These are phyloP conservation scores for Sylvia borin DNA, from an alignment of 2,797 vertebrate genomes.

Conservation along the genomic window DNA sequence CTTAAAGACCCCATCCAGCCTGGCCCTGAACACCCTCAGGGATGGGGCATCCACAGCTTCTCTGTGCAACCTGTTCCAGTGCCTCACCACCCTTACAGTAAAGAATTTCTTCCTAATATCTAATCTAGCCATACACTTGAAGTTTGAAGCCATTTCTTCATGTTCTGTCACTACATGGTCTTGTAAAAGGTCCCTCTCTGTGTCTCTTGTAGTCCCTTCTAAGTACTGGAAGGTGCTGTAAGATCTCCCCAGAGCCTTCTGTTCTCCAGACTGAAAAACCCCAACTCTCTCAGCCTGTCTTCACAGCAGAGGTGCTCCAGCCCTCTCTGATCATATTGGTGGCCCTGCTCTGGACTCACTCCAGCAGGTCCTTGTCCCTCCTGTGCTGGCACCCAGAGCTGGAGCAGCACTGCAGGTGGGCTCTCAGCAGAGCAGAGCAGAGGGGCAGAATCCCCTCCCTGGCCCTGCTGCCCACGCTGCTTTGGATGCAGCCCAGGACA, in stretches of 20 bases:
- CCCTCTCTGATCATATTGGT: fast-evolving
- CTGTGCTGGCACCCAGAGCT: not conserved
- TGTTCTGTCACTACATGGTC: not conserved
- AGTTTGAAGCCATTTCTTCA: not conserved
- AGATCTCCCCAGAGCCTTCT: not conserved
- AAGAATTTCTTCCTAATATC: not conserved
- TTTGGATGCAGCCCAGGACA: not conserved
- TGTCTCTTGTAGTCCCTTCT: not conserved
- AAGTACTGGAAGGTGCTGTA: too few relatives aligned
- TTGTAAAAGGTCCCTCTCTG: not conserved
- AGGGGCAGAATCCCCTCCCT: not conserved
- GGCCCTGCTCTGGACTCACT: not conserved
- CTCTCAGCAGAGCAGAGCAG: not conserved
- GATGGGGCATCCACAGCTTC: not conserved
- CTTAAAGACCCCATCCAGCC: not conserved
- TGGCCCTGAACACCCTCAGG: not conserved
- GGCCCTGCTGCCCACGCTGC: not conserved
- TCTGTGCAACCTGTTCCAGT: not conserved
- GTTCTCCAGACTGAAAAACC: not conserved
- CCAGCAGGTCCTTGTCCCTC: fast-evolving
- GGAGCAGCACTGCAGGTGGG: not conserved
- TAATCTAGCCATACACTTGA: not conserved
- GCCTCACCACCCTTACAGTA: not conserved
- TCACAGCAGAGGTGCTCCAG: not conserved
- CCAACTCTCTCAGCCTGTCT: not conserved